These are phyloP conservation scores for Ricordea florida DNA, from an alignment of 92 coral and sea anemone species.

Conservation along the genomic window DNA sequence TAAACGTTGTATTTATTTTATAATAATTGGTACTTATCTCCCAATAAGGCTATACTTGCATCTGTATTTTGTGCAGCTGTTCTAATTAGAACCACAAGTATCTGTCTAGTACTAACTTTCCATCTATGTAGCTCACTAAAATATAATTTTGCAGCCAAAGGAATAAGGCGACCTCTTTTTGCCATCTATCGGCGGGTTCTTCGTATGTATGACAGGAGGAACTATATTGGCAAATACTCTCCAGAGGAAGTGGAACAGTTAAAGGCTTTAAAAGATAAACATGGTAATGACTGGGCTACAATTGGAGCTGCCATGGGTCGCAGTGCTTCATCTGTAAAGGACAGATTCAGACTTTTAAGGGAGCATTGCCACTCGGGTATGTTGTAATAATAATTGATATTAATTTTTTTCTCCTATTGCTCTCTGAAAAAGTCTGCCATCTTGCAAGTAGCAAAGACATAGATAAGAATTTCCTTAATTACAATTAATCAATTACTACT, in stretches of 20 bases:
- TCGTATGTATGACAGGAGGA: constrained; percentile 92
- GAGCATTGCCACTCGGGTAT: constrained; percentile 96
- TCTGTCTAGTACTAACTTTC: neutral
- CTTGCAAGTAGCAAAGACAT: too few species aligned
- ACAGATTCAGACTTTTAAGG: constrained; percentile 86
- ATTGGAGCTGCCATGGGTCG: constrained; percentile 96
- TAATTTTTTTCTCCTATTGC: neutral
- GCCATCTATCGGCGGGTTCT: constrained; percentile 98
- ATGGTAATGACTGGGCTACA: constrained; percentile 99
- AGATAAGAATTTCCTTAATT: too few species aligned
- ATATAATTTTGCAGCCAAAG: constrained; percentile 70
- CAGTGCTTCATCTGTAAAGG: constrained; percentile 99
- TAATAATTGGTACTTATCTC: neutral
- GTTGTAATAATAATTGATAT: neutral
- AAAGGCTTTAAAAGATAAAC: constrained; percentile 82
- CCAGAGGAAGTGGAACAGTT: constrained; percentile 88
- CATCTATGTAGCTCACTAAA: neutral
- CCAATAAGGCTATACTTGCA: neutral
- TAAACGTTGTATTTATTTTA: neutral
- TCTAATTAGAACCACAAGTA: neutral
- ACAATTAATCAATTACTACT: too few species aligned
- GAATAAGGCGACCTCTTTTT: constrained; percentile 93
- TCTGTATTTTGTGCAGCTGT: neutral
- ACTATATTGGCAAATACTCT: constrained; percentile 92
- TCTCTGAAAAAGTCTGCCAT: neutral